phyloP scores from a whole-genome alignment of 2,888 invertebrate genomes.

The Chouioia cunea region DNA sequence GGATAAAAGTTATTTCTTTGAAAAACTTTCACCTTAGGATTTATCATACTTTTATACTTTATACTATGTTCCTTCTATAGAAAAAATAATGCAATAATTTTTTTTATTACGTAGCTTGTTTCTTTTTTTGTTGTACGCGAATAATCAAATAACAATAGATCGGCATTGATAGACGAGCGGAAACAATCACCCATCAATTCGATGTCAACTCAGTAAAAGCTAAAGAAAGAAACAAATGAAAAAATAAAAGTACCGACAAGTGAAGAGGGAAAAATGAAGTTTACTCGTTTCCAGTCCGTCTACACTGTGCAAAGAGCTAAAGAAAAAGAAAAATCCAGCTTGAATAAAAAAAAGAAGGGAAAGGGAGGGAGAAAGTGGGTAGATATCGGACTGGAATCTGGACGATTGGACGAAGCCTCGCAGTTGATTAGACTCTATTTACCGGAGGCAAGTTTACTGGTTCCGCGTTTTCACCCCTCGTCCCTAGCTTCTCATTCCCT shows the following conservation, averaged over 20 bases:
- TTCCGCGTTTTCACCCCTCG: conserved; percentile 50
- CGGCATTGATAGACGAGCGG: not conserved
- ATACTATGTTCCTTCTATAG: too few species aligned
- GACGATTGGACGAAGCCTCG: conserved; percentile 63
- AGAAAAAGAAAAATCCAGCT: conserved; percentile 37
- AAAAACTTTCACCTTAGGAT: too few species aligned
- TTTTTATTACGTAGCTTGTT: too few species aligned
- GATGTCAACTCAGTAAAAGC: not conserved
- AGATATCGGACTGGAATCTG: conserved; percentile 64
- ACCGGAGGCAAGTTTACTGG: conserved; percentile 65
- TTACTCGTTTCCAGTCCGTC: conserved; percentile 18
- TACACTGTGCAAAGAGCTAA: conserved; percentile 15
- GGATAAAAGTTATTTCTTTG: too few species aligned
- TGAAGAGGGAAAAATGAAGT: conserved; percentile 34
- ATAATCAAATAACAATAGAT: too few species aligned
- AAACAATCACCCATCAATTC: not conserved
- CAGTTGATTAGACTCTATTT: conserved; percentile 68
- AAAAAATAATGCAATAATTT: too few species aligned
- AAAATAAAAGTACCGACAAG: conserved; percentile 3
- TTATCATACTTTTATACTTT: too few species aligned
- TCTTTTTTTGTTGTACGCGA: not conserved
- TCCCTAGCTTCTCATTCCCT: conserved; percentile 49
- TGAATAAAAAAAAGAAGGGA: conserved; percentile 37
- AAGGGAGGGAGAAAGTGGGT: conserved; percentile 45
- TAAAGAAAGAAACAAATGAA: not conserved